Evolutionary conservation across 2,797 vertebrate species (phyloP).

Genomic region (Parotocinclus haroldoi): DNA sequence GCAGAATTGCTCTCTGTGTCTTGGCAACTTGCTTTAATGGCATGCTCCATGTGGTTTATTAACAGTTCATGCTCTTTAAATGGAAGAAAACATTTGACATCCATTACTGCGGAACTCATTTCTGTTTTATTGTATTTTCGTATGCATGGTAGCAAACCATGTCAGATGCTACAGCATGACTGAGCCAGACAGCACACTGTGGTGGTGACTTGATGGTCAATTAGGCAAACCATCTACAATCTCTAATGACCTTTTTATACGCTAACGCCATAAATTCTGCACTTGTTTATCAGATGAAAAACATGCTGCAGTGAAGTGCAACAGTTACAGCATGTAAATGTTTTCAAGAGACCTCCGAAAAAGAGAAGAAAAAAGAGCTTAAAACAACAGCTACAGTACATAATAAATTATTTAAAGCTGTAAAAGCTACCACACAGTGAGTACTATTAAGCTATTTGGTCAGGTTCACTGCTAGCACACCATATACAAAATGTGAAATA

Average conservation of each 20-base stretch:
- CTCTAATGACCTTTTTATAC: conserved; percentile 38
- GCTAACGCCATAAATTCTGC: conserved; percentile 19
- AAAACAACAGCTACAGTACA: conserved; percentile 13
- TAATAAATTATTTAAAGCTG: conserved; percentile 33
- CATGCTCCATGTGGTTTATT: conserved; percentile 53
- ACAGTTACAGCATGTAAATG: conserved; percentile 24
- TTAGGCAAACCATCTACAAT: conserved; percentile 57
- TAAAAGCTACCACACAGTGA: conserved; percentile 19
- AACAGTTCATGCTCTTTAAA: conserved; percentile 48
- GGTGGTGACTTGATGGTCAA: conserved; percentile 55
- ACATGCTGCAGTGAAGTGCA: conserved; percentile 16
- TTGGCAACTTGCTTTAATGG: conserved; percentile 53
- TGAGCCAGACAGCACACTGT: conserved; percentile 48
- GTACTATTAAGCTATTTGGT: conserved; percentile 16
- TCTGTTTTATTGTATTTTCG: conserved; percentile 48
- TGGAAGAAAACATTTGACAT: conserved; percentile 48
- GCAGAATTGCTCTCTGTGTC: conserved; percentile 53
- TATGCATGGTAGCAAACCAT: conserved; percentile 42
- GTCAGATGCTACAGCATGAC: conserved; percentile 38
- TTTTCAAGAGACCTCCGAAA: conserved; percentile 5
- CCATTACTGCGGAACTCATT: conserved; percentile 52
- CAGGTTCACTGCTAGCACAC: conserved; percentile 22
- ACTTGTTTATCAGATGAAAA: conserved; percentile 15
- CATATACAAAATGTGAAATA: conserved; percentile 10
- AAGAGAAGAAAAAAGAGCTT: conserved; percentile 5